Evolutionary conservation across 2,888 invertebrate genomes (phyloP).

Genomic region (Drosophila anomelani): DNA sequence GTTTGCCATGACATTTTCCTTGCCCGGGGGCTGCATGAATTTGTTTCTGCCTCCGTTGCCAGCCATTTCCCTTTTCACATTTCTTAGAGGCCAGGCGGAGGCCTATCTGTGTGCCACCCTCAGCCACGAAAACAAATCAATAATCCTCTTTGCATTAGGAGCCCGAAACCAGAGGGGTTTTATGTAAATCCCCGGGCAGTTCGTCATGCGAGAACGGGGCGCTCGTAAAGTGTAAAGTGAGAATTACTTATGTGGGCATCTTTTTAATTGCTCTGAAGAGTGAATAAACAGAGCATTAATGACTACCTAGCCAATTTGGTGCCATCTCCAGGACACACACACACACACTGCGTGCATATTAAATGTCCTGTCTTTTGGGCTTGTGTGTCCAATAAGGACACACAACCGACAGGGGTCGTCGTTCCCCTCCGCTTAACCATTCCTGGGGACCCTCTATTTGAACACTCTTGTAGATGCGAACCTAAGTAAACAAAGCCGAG

Average conservation of each 20-base stretch:
- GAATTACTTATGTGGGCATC: constrained; percentile 49
- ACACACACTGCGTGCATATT: constrained; percentile 59
- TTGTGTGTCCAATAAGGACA: constrained; percentile 55
- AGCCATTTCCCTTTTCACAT: constrained; percentile 19
- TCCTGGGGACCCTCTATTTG: constrained; percentile 44
- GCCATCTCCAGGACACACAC: constrained; percentile 30
- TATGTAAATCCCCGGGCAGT: constrained; percentile 57
- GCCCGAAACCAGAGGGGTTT: constrained; percentile 50
- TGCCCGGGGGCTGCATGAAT: constrained; percentile 55
- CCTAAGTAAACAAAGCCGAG: constrained; percentile 69
- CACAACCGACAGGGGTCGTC: not conserved
- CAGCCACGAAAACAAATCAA: constrained; percentile 63
- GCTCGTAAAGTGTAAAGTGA: constrained; percentile 32
- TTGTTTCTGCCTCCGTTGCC: constrained; percentile 33
- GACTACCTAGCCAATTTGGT: constrained; percentile 46
- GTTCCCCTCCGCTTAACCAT: not conserved
- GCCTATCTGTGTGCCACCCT: constrained; percentile 38
- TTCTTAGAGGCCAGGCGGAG: constrained; percentile 12
- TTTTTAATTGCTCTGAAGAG: constrained; percentile 69
- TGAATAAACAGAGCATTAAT: constrained; percentile 52
- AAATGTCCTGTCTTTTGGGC: constrained; percentile 60
- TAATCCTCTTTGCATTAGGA: constrained; percentile 72
- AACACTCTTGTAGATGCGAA: constrained; percentile 39
- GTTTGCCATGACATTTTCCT: constrained; percentile 56
- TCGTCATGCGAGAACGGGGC: constrained; percentile 19